Base-by-base conservation (phyloP, 53 echinoderm and acorn worm genomes). In the Stichopus horrens region DNA sequence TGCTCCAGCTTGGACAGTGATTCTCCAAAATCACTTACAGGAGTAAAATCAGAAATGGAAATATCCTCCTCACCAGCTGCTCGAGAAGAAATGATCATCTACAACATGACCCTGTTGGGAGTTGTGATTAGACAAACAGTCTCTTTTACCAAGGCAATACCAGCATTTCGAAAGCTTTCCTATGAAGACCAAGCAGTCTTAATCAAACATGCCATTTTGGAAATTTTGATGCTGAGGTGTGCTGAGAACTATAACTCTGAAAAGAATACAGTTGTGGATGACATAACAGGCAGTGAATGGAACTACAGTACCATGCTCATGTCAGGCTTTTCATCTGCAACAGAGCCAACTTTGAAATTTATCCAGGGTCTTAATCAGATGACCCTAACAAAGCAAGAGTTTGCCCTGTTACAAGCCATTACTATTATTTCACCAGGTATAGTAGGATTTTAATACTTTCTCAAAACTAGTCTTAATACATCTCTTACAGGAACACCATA, bases 261-360 rank as follows among this genome's bases (percentile, higher is more conserved):
- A 90, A 91, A 92, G 88, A 99, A 99, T 85, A 88, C 94, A 53
- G 92, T 99, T 79, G 81, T 99, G 66, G 99, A 96, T 68, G 99
- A 99, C 91, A 96, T 99, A 91, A 99, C 99, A 13, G 96, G 96
- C 54, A 99, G 95, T 20, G 99, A 99, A 75, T 99, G 99, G 99
- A 93, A 89, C 84, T 96, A 93, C 56, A 96, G 94, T 65, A 89
- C 95, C 55, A 99, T 99, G 99, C 75, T 99, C 83, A 89, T 92
- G 53, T 96, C 95, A 7, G 99, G 99, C 16, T 99, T 99, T 73
- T 88, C 94, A n/a, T 92, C 99, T 7, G 96, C 99, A 8, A 95
- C 99, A 6, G 90, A 91, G 56, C 95, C 95, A 55, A 96, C 99
- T 21, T 88, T 99, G 67, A 99, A 95, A 89, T 99, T 99, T 89